Evolutionary conservation across 2,888 invertebrate genomes (phyloP).

Genomic region (Archips crataeganus): DNA sequence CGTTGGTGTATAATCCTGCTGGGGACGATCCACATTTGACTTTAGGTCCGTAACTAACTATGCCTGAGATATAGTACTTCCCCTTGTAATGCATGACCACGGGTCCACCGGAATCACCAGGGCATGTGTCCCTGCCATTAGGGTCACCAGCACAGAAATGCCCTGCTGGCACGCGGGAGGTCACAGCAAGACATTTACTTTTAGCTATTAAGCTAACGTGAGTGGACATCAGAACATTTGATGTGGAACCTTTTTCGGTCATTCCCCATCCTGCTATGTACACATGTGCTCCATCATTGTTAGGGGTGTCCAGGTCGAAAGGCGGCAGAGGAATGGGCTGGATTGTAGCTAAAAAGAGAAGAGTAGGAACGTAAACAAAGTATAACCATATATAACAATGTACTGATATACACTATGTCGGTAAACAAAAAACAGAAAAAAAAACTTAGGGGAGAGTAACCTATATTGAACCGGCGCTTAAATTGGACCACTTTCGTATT

Average conservation of each 20-base stretch:
- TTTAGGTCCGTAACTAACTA: slow-evolving; percentile 4
- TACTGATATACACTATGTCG: no score
- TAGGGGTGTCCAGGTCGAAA: not conserved
- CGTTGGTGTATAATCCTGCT: slow-evolving; percentile 29
- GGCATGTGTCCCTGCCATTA: slow-evolving; percentile 1
- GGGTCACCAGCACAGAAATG: slow-evolving; percentile 2
- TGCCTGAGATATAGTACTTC: not conserved
- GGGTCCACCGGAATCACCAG: slow-evolving; percentile 9
- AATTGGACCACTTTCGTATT: no score
- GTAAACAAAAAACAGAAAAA: no score
- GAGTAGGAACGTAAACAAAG: not conserved
- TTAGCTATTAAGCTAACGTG: not conserved
- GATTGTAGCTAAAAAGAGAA: not conserved
- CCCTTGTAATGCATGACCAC: slow-evolving; percentile 4
- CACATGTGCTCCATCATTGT: not conserved
- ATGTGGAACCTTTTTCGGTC: not conserved
- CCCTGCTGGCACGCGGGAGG: not conserved
- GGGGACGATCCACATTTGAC: slow-evolving; percentile 17
- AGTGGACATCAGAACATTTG: slow-evolving; percentile 2
- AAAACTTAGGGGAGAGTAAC: no score
- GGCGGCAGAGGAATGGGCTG: not conserved
- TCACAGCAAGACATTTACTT: not conserved
- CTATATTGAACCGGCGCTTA: no score
- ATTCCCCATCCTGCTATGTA: not conserved
- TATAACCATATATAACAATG: no score